Evolutionary conservation across 2,888 invertebrate genomes (phyloP).

Genomic region (Thymelicus lineola): DNA sequence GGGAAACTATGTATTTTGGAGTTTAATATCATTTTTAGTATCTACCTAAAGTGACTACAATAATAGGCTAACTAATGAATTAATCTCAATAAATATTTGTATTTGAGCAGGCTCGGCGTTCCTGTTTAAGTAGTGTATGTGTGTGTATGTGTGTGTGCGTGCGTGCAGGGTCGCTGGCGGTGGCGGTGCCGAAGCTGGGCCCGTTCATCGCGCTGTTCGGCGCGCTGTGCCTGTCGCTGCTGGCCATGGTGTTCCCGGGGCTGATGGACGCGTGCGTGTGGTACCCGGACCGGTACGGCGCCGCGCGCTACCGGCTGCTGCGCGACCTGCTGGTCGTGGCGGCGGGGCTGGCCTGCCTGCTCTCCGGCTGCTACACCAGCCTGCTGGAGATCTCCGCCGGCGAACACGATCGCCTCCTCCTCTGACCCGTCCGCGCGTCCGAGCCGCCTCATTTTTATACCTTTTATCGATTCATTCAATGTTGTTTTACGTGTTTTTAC

Average conservation of each 20-base stretch:
- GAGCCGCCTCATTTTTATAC: too few species aligned
- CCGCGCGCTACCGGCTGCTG: conserved; percentile 50
- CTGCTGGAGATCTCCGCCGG: conserved; percentile 54
- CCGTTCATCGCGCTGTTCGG: conserved; percentile 96
- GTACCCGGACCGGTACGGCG: conserved; percentile 59
- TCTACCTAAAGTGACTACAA: too few species aligned
- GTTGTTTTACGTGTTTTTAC: too few species aligned
- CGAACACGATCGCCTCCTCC: background rate
- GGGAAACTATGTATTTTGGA: too few species aligned
- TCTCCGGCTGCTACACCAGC: conserved; percentile 61
- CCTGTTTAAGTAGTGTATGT: too few species aligned
- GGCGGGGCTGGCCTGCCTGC: conserved; percentile 51
- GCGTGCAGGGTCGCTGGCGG: conserved; percentile 83
- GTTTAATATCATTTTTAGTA: too few species aligned
- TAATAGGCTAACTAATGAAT: too few species aligned
- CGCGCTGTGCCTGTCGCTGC: conserved; percentile 93
- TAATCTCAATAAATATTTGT: too few species aligned
- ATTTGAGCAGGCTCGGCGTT: too few species aligned
- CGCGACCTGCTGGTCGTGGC: conserved; percentile 55
- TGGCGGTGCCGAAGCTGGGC: conserved; percentile 92
- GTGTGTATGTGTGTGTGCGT: too few species aligned
- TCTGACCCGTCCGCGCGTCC: too few species aligned
- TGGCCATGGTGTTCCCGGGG: conserved; percentile 94
- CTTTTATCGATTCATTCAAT: too few species aligned
- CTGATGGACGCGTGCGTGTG: conserved; percentile 69